Base-by-base conservation (phyloP, 2,888 invertebrate species). In the Therioaphis trifolii region DNA sequence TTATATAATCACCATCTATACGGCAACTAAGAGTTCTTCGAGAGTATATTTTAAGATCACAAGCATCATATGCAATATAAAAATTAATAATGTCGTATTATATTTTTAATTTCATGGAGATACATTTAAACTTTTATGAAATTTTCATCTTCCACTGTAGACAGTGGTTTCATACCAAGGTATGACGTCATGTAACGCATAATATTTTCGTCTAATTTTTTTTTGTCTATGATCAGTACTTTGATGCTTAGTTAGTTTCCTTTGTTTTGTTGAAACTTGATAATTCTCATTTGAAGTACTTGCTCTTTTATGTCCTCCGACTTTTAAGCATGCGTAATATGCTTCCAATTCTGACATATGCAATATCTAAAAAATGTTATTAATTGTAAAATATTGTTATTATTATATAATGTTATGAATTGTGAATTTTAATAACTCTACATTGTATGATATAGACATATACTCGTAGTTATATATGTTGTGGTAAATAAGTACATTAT, bases 111-210 rank as follows among this genome's bases (percentile, higher is more conserved):
- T 43, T 43, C 7, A 43, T 43, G 43, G 43, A 43, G 4, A 35
- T 66, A 66, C n/a, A n/a, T 66, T 66, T 40, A n/a, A 66, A 24
- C 2, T 66, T 66, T 66, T n/a, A 35, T n/a, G n/a, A 66, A 66
- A 4, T 66, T 21, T n/a, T 66, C 40, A 66, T 66, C 66, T 4
- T 66, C 40, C 12, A 40, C n/a, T 0, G 66, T 66, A n/a, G 35
- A 66, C n/a, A 66, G 11, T 21, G 35, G 35, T 12, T n/a, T 66
- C 66, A 66, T 66, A 66, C 66, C 66, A 21, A 66, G 21, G 21
- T n/a, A n/a, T n/a, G n/a, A n/a, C n/a, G 43, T 27, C 12, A 68
- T 43, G 27, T 43, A 68, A 68, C 68, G 43, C 68, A 68, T 63
- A 27, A 63, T 43, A 68, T 68, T 68, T 68, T 43, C 15, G 21